phyloP scores from a whole-genome alignment of 2,888 invertebrate genomes.

The Torymus tubicola region DNA sequence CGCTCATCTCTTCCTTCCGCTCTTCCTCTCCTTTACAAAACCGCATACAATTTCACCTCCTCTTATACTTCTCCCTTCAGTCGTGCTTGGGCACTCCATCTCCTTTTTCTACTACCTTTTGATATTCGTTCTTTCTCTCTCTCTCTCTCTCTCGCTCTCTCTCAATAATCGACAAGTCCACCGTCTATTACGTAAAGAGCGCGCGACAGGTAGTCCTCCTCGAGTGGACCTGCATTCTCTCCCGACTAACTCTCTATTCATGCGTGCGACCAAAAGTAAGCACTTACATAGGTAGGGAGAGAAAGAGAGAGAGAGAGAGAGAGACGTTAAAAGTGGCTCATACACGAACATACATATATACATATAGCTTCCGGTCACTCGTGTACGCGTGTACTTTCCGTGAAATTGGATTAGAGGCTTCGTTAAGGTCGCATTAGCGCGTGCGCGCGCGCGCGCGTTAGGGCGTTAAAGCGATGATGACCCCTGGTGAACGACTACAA shows the following conservation, averaged over 20 bases:
- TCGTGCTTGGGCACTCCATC: no score
- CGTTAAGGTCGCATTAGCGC: slow-evolving; percentile 70
- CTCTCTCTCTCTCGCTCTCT: no score
- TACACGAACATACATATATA: slow-evolving; percentile 24
- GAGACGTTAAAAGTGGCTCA: not conserved
- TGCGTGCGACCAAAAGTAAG: slow-evolving; percentile 11
- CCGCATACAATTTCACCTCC: not conserved
- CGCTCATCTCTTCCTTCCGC: not conserved
- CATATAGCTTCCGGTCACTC: slow-evolving; percentile 70
- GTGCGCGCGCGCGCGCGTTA: slow-evolving; percentile 61
- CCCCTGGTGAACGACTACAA: slow-evolving; percentile 53
- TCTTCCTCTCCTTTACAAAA: not conserved
- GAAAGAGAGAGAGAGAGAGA: slow-evolving; percentile 10
- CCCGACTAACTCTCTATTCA: slow-evolving; percentile 34
- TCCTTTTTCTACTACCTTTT: no score
- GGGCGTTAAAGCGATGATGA: slow-evolving; percentile 63
- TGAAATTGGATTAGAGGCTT: slow-evolving; percentile 72
- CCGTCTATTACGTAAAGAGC: no score
- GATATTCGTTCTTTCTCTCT: no score
- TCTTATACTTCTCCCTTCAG: not conserved
- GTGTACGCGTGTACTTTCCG: slow-evolving; percentile 57
- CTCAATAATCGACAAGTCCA: no score
- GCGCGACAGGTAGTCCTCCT: no score
- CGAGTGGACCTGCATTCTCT: no score
- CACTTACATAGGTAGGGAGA: not conserved